Evolutionary conservation across 2,113 vertebrate genomes (phyloP), one percentile per base, ranked within the genome.

Genomic region (Hyperoodon ampullatus): DNA sequence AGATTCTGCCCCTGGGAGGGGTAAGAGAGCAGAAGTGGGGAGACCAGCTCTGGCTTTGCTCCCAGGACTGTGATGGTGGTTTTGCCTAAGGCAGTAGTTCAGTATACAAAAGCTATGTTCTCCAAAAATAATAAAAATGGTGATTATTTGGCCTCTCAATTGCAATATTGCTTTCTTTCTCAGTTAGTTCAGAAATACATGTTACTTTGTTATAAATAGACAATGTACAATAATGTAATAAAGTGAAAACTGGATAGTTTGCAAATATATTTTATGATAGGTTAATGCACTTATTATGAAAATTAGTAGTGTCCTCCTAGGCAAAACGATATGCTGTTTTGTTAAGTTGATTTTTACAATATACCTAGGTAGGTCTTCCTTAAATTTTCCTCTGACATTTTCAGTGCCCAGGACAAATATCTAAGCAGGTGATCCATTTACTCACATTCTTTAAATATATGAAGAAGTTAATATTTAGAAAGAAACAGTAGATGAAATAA

Each of bases 271-370:
- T 77, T n/a, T 71, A 35, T 6, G 58, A 42, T 26, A 58, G 5
- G 12, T 60, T 90, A 91, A 88, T 61, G 4, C 1, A 7, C 1
- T 85, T 93, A 19, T 28, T 82, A n/a, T 88, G 18, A 95, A 93
- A 94, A 90, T 84, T 87, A 87, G 15, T 19, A 87, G 8, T 72
- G n/a, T 71, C 7, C 39, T 74, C 1, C 2, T 60, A 89, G 44
- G 28, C 19, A 83, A 92, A 94, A 50, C 13, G 8, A 1, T 8
- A 89, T 47, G 30, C 14, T 68, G 23, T 50, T 89, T 83, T 88
- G 8, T 87, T 85, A 71, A 88, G 58, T 15, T 39, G 13, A 70
- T 42, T 90, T 96, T 96, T 80, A 19, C 95, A 55, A 82, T 93
- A 47, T 39, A 63, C 39, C 28, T 70, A 18, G 28, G 18, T 44